Evolutionary conservation across 2,113 vertebrate genomes (phyloP), one percentile per base, ranked within the genome.

Genomic region (Poicephalus meyeri): DNA sequence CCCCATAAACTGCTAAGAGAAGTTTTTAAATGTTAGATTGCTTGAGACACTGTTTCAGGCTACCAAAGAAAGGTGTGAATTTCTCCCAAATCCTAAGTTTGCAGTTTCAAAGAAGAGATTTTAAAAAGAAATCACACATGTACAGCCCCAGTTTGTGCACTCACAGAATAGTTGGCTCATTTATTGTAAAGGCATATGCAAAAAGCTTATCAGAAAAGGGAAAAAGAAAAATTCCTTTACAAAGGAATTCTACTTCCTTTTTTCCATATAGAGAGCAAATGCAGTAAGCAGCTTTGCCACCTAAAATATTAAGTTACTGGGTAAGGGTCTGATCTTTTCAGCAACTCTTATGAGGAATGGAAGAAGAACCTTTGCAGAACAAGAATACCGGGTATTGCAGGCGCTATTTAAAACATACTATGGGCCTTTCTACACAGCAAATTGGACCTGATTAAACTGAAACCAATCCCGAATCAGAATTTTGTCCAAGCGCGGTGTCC

Each of bases 301-400:
- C 26, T 81, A 79, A 88, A 94, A 88, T 71, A 96, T n/a, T 80
- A 86, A 93, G 21, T 77, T 74, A 25, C 33, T 35, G 12, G 56
- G 44, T 52, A 91, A 95, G 39, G 19, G 46, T 50, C 44, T 92
- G 73, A 94, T 93, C 85, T 82, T 82, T 76, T n/a, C 93, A 73
- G n/a, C 25, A 93, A 31, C 53, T 49, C 31, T 63, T 73, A 55
- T 73, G 31, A 83, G 9, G 24, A 94, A 47, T 80, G 50, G 46
- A 89, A 53, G 68, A 72, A 80, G 28, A 91, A 76, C 20, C 46
- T 80, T 64, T 31, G 25, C 60, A 70, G 76, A 91, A 80, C 33
- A 80, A 82, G 46, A 58, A 80, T n/a, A 73, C 17, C 24, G 44
- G 15, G 44, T 64, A 90, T 39, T 16, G 14, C 71, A 80, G 37